phyloP scores from a whole-genome alignment of 2,888 invertebrate genomes.

The Nectonema munidae region DNA sequence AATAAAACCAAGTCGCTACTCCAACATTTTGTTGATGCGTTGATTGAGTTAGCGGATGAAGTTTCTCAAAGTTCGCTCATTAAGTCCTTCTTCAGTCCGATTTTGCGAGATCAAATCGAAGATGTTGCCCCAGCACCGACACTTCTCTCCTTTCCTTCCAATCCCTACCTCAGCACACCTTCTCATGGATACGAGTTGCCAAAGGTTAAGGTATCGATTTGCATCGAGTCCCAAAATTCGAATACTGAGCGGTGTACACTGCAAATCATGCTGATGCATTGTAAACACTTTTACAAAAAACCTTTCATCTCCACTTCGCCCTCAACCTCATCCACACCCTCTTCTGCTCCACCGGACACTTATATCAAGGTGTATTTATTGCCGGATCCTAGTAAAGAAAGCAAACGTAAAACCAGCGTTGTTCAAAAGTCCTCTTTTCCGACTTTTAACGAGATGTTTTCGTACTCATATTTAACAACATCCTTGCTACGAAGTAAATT shows the following conservation, averaged over 20 bases:
- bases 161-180: too few species aligned
- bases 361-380: constrained; percentile 39
- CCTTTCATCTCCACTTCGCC: background rate
- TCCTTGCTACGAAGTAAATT: background rate
- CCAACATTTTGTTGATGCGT: constrained; percentile 39
- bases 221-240: background rate
- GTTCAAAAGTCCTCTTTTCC: constrained; percentile 66
- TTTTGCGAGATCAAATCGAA: constrained; percentile 65
- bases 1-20: background rate
- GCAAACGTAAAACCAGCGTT: constrained; percentile 78
- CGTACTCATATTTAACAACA: background rate
- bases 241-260: constrained; percentile 35
- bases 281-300: constrained; percentile 31
- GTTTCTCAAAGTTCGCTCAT: constrained; percentile 67
- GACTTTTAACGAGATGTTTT: constrained; percentile 83
- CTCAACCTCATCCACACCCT: background rate
- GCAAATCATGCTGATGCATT: constrained; percentile 55
- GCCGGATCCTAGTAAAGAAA: constrained; percentile 58
- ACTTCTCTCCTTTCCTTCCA: too few species aligned
- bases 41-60: constrained; percentile 58
- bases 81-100: constrained; percentile 89
- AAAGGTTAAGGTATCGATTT: background rate
- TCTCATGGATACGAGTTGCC: too few species aligned
- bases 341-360: constrained; percentile 23
- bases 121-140: constrained; percentile 15